A percentile compares a stretch with the other conserved stretches of the same genome.
These are phyloP conservation scores for Calycopis cecrops DNA, from an alignment of 1,140 invertebrate genomes.

Conservation along the genomic window DNA sequence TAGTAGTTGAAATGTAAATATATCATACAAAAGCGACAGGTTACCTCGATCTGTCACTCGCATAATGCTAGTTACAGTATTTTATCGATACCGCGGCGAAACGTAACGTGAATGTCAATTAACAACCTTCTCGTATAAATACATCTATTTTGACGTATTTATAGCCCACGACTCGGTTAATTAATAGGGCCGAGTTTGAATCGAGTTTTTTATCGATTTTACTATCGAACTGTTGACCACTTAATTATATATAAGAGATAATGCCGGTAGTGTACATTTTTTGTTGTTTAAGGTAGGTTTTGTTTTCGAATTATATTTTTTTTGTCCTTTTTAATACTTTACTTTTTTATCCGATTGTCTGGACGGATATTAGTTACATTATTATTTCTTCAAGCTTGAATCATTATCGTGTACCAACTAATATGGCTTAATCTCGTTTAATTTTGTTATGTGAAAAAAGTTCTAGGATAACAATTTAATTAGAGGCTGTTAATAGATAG, in stretches of 20 bases:
- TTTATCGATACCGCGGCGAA: slow-evolving; percentile 25
- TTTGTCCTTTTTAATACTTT: no score
- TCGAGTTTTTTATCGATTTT: neutral
- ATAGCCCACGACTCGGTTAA: slow-evolving; percentile 19
- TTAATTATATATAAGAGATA: neutral
- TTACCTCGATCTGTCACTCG: slow-evolving; percentile 28
- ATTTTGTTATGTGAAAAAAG: no score
- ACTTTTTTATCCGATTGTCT: no score
- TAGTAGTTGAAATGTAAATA: slow-evolving; percentile 10
- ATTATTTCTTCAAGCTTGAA: no score
- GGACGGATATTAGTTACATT: no score
- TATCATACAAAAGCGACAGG: slow-evolving; percentile 17
- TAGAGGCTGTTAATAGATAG: no score
- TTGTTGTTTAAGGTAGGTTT: no score
- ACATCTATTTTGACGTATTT: slow-evolving; percentile 28
- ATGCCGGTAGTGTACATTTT: neutral
- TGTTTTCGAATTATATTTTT: no score
- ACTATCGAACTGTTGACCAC: neutral
- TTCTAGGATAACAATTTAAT: no score
- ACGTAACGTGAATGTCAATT: slow-evolving; percentile 29
- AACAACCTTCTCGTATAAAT: slow-evolving; percentile 26
- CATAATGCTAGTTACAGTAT: slow-evolving; percentile 20
- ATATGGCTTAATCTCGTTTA: no score
- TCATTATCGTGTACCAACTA: no score
- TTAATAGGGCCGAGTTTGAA: slow-evolving; percentile 8